A percentile compares a stretch with the other conserved stretches of the same genome.
These are phyloP conservation scores for Collichthys lucidus DNA, from an alignment of 2,113 vertebrate species.

Conservation along the genomic window DNA sequence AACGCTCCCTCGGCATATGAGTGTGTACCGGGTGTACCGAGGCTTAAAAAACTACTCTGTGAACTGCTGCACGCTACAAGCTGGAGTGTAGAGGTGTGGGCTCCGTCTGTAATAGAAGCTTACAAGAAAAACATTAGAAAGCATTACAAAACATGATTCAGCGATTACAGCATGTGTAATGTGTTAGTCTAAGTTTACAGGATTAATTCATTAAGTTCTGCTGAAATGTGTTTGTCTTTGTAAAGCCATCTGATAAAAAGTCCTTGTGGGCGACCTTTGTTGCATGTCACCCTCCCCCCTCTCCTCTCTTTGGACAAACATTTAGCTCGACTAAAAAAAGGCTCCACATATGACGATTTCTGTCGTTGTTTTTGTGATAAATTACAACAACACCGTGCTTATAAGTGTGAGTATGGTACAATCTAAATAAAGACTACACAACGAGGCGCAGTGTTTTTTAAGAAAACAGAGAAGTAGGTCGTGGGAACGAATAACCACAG, in stretches of 20 bases:
- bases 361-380: background rate
- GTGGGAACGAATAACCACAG: conserved; percentile 68
- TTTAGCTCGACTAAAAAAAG: background rate
- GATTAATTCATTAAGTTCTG: conserved; percentile 21
- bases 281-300: conserved; percentile 9
- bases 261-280: conserved; percentile 36
- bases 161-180: conserved; percentile 22
- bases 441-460: background rate
- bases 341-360: background rate
- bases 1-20: conserved; percentile 50
- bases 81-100: background rate
- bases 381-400: background rate
- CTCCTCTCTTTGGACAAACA: conserved; percentile 21
- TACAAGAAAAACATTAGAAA: background rate
- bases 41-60: conserved; percentile 9
- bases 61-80: too few relatives aligned
- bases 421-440: background rate
- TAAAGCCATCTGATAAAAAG: conserved; percentile 42
- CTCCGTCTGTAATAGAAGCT: background rate
- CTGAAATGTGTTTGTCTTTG: conserved; percentile 41
- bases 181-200: conserved; percentile 27
- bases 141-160: too few relatives aligned
- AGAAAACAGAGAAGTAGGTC: conserved; percentile 45
- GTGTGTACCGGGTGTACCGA: background rate
- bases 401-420: background rate